Conservation (phyloP, 1,140 invertebrate species). For the Calosoma granatense region DNA sequence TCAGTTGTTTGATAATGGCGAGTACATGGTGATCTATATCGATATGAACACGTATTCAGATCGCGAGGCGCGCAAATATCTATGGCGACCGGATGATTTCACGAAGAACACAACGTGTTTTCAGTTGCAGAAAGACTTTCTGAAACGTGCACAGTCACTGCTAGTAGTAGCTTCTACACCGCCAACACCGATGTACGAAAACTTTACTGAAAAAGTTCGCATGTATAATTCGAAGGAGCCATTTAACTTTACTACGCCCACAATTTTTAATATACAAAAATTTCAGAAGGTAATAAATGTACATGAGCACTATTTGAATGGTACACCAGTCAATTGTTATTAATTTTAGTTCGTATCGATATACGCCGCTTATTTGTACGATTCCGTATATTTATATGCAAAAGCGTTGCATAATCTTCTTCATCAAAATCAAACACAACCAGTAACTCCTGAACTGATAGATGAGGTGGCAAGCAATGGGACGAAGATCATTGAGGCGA, state of each 20-base stretch:
- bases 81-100: slow-evolving; percentile 62
- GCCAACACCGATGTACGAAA: slow-evolving; percentile 56
- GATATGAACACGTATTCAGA: slow-evolving; percentile 78
- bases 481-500: slow-evolving; percentile 64
- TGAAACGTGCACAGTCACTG: slow-evolving; percentile 64
- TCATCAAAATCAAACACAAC: slow-evolving; percentile 39
- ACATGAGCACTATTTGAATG: neutral
- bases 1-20: slow-evolving; percentile 77
- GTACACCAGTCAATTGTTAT: neutral
- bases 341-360: slow-evolving; percentile 71
- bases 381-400: slow-evolving; percentile 88
- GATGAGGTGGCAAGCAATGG: slow-evolving; percentile 65
- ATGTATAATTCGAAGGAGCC: slow-evolving; percentile 64
- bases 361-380: slow-evolving; percentile 92
- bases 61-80: slow-evolving; percentile 70
- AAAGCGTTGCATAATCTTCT: slow-evolving; percentile 69
- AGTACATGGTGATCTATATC: slow-evolving; percentile 92
- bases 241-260: slow-evolving; percentile 59
- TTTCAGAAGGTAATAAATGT: slow-evolving; percentile 45
- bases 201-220: slow-evolving; percentile 67
- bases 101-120: slow-evolving; percentile 49
- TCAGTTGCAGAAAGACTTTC: slow-evolving; percentile 43
- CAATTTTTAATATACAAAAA: slow-evolving; percentile 40
- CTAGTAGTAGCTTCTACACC: slow-evolving; percentile 78
- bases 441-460: slow-evolving; percentile 49